Evolutionary conservation across 2,888 invertebrate species (phyloP), one percentile per base, ranked within the genome.

Genomic region (Oligia strigilis): DNA sequence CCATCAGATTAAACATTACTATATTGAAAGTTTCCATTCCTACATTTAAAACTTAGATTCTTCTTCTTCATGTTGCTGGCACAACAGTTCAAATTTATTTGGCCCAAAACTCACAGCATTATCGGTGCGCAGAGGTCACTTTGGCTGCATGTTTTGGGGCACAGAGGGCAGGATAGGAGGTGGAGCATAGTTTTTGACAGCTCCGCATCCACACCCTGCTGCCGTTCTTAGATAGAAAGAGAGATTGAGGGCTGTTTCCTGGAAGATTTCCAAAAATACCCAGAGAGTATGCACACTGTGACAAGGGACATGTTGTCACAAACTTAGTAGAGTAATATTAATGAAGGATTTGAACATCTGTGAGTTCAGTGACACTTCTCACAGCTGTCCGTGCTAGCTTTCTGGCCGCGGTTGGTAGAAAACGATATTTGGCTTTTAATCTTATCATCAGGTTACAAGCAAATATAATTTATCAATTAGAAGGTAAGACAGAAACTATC

Each of bases 401-500:
- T 5, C 4, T 55, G 29, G 62, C 11, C 9, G 2, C 46, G 58
- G 29, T 70, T 19, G n/a, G 4, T 74, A 29, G 49, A 60, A 65
- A 79, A 66, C 70, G 62, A 40, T 40, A 4, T 14, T 72, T 55
- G 13, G 17, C 5, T 5, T 82, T 43, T 55, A 78, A 83, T 80
- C 80, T 80, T 79, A 82, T 82, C 84, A 52, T 58, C 49, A 1
- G 14, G 60, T 78, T 67, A 43, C 19, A 46, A 69, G 43, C 52
- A 71, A 66, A 84, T 79, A 71, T 73, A 62, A 72, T 62, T 62
- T 80, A 84, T 84, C 80, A 66, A 46, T 71, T 73, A 55, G 46
- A 69, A 49, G 36, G 40, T 60, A 78, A 55, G 49, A 19, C 40
- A n/a, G 49, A 73, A 19, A 58, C 36, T 70, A 23, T 49, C 14